Base-by-base conservation (phyloP, 2,113 vertebrate species). In the Myiopsitta monachus region DNA sequence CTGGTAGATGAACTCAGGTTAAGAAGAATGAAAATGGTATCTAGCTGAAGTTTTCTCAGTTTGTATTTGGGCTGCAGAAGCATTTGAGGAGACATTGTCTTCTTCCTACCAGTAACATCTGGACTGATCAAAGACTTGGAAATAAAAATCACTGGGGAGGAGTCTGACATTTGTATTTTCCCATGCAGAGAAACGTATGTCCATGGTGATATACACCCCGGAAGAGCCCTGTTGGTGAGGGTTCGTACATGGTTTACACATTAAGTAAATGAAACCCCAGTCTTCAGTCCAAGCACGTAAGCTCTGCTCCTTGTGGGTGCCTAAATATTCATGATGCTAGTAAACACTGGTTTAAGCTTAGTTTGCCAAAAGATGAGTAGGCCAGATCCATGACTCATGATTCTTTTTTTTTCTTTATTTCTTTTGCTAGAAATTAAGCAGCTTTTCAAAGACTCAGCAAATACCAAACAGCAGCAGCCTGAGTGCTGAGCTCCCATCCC, bases 321-420 rank as follows among this genome's bases (percentile, higher is more conserved):
- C 52, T 86, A 91, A 31, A 78, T 78, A 74, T 72, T 83, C 16
- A 1, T 75, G 68, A 41, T 90, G n/a, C 51, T 88, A 49, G 24
- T 78, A 87, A 92, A 52, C 75, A n/a, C 61, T 82, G 80, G 27
- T 92, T 93, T 88, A 83, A 88, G 22, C 26, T 74, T 83, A 23
- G 18, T 76, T 85, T 90, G 73, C 61, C 47, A 64, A 81, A 88
- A 81, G 73, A 46, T 70, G 23, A 75, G 31, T 74, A 54, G 77
- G 41, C 83, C 83, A 94, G 90, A 90, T 88, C 51, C 36, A 49
- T 95, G 93, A 96, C 73, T 96, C 81, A 75, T 57, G 33, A 68
- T 72, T 70, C 2, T 47, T 28, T 51, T 55, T 62, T 14, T 43
- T 44, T n/a, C n/a, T n/a, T 36, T 82, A 62, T 87, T 76, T 86